Evolutionary conservation across 1,140 invertebrate genomes (phyloP).

Genomic region (Achatina immaculata): DNA sequence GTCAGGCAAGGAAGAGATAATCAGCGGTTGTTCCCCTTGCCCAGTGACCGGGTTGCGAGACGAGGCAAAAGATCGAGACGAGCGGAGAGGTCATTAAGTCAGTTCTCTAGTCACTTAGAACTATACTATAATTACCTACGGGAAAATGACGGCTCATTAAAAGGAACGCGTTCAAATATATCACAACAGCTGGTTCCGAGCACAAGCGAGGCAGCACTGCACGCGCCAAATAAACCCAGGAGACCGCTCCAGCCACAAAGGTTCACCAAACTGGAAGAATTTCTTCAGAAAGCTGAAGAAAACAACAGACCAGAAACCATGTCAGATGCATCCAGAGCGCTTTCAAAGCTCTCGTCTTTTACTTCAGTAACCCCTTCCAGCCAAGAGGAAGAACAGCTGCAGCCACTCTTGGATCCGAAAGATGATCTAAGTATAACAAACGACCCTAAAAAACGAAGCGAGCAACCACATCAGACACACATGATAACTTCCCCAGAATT

Average conservation of each 20-base stretch:
- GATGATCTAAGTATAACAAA: not conserved
- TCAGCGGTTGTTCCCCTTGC: not conserved
- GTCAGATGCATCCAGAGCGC: not conserved
- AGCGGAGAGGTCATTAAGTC: not conserved
- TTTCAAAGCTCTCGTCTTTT: constrained; percentile 5
- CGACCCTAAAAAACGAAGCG: not conserved
- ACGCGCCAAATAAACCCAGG: not conserved
- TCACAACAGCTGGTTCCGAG: not conserved
- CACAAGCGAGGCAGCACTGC: not conserved
- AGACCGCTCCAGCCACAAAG: not conserved
- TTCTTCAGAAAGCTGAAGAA: constrained; percentile 10
- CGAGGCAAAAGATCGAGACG: not conserved
- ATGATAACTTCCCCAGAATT: too few species aligned
- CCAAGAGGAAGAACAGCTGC: constrained; percentile 9
- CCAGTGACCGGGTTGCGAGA: not conserved
- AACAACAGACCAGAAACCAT: not conserved
- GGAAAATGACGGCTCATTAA: not conserved
- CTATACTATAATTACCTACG: not conserved
- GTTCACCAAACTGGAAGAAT: constrained; percentile 9
- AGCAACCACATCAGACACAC: too few species aligned
- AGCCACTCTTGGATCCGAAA: not conserved
- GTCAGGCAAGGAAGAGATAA: not conserved
- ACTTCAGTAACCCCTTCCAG: not conserved
- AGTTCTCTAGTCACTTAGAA: not conserved
- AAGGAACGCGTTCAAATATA: not conserved